phyloP scores from a whole-genome alignment of 1,140 invertebrate genomes.

The Hycleus cichorii region DNA sequence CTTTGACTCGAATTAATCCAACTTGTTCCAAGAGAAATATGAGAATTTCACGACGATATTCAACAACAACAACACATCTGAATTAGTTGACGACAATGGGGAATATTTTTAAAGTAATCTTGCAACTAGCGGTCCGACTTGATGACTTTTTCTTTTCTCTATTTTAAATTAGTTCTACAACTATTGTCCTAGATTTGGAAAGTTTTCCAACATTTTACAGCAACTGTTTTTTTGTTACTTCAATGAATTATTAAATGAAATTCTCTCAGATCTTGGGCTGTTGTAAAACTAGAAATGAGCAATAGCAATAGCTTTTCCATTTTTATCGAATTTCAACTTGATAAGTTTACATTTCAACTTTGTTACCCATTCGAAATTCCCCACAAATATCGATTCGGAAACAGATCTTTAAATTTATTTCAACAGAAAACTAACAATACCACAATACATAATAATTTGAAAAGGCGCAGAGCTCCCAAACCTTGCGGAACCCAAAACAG shows the following conservation, averaged over 20 bases:
- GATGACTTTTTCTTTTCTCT: conserved; percentile 4
- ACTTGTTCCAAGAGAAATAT: no score
- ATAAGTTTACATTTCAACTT: no score
- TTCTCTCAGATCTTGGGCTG: not conserved
- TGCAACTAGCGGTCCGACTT: conserved; percentile 11
- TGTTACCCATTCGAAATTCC: no score
- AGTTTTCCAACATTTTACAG: conserved; percentile 3
- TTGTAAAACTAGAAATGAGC: conserved; percentile 1
- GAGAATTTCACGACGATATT: no score
- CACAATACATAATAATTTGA: no score
- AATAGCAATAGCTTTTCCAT: not conserved
- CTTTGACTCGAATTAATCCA: no score
- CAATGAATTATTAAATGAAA: conserved; percentile 11
- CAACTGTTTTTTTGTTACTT: conserved; percentile 4
- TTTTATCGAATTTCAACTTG: not conserved
- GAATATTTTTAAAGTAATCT: conserved; percentile 3
- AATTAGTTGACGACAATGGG: conserved; percentile 6
- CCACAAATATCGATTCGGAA: no score
- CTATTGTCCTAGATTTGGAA: conserved; percentile 9
- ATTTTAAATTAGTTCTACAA: conserved; percentile 11
- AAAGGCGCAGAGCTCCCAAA: no score
- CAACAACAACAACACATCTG: conserved; percentile 1
- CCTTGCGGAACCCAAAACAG: no score
- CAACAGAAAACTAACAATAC: no score
- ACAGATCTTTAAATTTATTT: no score